A percentile compares a stretch with the other conserved stretches of the same genome.
Conservation (phyloP, 2,113 vertebrate genomes). For the Alectura lathami region DNA sequence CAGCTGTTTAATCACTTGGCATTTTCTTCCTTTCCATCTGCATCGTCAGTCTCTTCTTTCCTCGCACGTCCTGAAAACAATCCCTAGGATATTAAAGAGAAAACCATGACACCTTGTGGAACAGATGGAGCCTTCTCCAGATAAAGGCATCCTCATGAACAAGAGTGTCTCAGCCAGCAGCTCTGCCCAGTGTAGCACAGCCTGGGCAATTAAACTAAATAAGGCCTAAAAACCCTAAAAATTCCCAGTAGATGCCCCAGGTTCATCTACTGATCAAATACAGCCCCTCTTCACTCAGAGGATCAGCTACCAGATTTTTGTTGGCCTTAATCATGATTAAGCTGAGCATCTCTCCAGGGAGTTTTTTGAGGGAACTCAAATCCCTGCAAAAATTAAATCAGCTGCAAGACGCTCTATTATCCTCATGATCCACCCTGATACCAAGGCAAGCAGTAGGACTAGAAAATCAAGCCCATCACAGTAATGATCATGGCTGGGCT, state of each 20-base stretch:
- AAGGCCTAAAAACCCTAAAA: background rate
- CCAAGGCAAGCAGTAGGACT: background rate
- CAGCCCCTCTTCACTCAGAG: background rate
- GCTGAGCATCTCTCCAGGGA: background rate
- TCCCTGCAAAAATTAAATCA: constrained; percentile 37
- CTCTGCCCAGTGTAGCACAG: background rate
- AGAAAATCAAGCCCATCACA: background rate
- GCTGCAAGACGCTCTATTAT: constrained; percentile 1
- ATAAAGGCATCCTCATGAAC: background rate
- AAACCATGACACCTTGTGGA: constrained; percentile 57
- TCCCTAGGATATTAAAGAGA: constrained; percentile 47
- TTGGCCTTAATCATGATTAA: constrained; percentile 60
- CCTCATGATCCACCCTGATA: background rate
- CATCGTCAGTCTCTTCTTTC: constrained; percentile 33
- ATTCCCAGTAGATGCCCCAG: background rate
- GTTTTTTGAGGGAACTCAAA: constrained; percentile 34
- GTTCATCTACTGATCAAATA: background rate
- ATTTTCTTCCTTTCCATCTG: constrained; percentile 45
- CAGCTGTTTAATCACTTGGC: constrained; percentile 22
- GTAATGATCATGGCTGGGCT: background rate
- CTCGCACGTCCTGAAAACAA: constrained; percentile 40
- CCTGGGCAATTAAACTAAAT: background rate
- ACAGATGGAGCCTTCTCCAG: constrained; percentile 1
- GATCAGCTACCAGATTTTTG: constrained; percentile 50
- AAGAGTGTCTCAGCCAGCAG: background rate